Conservation (phyloP, 1,140 invertebrate genomes). For the Cephus cinctus region DNA sequence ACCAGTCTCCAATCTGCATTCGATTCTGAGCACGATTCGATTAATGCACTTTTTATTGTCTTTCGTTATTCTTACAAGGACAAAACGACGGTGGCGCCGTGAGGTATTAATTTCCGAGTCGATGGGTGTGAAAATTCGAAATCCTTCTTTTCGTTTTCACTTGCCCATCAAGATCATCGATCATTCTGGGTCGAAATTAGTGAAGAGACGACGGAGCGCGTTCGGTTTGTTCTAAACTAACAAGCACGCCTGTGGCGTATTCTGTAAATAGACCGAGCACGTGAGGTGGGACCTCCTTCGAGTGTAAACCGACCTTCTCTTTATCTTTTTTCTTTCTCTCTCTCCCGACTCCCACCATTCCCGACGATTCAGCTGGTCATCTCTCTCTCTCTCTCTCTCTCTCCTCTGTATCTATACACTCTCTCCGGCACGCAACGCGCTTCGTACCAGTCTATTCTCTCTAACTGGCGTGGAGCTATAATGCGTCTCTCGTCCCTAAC, state of each 20-base stretch:
- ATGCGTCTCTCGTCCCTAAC: slow-evolving; percentile 44
- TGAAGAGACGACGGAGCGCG: too few relatives aligned
- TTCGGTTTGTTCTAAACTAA: too few relatives aligned
- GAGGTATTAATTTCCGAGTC: background rate
- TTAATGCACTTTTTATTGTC: too few relatives aligned
- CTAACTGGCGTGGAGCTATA: too few relatives aligned
- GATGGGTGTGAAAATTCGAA: background rate
- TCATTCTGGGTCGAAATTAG: too few relatives aligned
- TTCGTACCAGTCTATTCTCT: background rate
- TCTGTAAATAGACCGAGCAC: slow-evolving; percentile 22
- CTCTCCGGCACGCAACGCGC: background rate
- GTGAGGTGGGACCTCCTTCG: slow-evolving; percentile 26
- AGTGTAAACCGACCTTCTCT: slow-evolving; percentile 20
- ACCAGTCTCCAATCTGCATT: too few relatives aligned
- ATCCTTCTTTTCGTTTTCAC: too few relatives aligned
- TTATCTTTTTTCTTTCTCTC: slow-evolving; percentile 5
- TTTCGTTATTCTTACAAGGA: too few relatives aligned
- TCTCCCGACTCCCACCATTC: background rate
- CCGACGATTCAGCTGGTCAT: too few relatives aligned
- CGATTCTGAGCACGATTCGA: too few relatives aligned
- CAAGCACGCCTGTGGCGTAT: too few relatives aligned
- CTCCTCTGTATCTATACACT: background rate
- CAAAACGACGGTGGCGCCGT: background rate
- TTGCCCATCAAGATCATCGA: too few relatives aligned
- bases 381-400: slow-evolving; percentile 6